Percentiles rank a stretch among this genome's conserved stretches.
phyloP scores from a whole-genome alignment of 2,888 invertebrate species.

The Trichopria drosophilae region DNA sequence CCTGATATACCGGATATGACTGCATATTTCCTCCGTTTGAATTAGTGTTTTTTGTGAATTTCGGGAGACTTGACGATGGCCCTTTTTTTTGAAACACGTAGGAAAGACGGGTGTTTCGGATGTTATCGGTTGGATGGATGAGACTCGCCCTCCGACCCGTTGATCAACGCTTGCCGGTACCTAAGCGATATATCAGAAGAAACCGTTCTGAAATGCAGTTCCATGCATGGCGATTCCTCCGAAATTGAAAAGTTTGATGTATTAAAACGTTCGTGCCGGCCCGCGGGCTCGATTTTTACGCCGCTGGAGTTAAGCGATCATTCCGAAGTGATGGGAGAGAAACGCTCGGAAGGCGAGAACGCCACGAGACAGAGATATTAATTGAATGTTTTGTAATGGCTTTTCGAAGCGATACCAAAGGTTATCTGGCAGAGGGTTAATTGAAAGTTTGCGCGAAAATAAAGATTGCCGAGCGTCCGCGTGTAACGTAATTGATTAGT shows the following conservation, averaged over 20 bases:
- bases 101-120: conserved; percentile 26
- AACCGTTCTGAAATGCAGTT: conserved; percentile 39
- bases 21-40: conserved; percentile 54
- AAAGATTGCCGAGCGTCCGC: too few species aligned
- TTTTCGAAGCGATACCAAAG: too few species aligned
- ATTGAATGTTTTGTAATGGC: too few species aligned
- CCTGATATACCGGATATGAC: conserved; percentile 52
- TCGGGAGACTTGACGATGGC: conserved; percentile 24
- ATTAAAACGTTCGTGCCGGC: conserved; percentile 44
- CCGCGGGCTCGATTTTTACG: conserved; percentile 22
- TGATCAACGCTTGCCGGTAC: conserved; percentile 47
- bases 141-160: conserved; percentile 30
- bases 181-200: conserved; percentile 52
- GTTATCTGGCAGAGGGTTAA: too few species aligned
- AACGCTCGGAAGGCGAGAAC: too few species aligned
- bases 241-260: conserved; percentile 55
- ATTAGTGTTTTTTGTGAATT: conserved; percentile 52
- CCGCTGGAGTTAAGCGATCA: too few species aligned
- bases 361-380: too few species aligned
- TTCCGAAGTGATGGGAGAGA: too few species aligned
- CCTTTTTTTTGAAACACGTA: conserved; percentile 48
- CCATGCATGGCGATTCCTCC: conserved; percentile 29
- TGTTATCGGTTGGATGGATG: neutral
- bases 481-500: too few species aligned
- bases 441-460: too few species aligned